Base-by-base conservation (phyloP, 2,888 invertebrate species). In the Plebejus melissa region DNA sequence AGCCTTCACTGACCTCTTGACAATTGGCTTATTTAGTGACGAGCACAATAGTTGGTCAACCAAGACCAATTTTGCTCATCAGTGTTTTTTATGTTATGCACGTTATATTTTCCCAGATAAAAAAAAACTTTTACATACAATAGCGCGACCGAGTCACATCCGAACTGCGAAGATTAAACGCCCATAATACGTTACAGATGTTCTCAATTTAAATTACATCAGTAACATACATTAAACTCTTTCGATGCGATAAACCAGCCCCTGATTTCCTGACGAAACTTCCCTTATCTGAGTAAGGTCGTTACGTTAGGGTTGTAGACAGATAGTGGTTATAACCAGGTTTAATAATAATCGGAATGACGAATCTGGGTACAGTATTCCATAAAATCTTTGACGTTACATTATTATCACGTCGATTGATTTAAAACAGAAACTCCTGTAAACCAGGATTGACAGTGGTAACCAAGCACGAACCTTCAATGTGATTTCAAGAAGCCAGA, bases 261-360 rank as follows among this genome's bases (percentile, higher is more conserved):
- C 80, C 89, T 50, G 85, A 85, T 87, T 86, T 82, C 80, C 83
- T 82, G 85, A 84, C 88, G 87, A 90, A 93, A 92, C 90, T 91
- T 92, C 86, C 91, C 89, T 93, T 93, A 93, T 93, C 93, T 92
- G 86, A 82, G 89, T 86, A 81, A 82, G 90, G 90, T 90, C 91
- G 92, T 92, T 91, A 90, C 86, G 86, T 82, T 83, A 83, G 87
- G 93, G 91, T 91, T 91, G 92, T 90, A 87, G 83, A 1, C 5
- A 36, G 13, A 60, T n/a, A 57, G 57, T 58, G 6, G 7, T 22
- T 58, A 7, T n/a, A 22, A 58, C n/a, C 13, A n/a, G 13, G 58
- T 58, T n/a, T 22, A n/a, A 32, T 32, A 13, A 54, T 16, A 54
- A 54, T 54, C 13, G 4, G 16, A 13, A 13, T 54, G 16, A 4